Percentiles rank a stretch among this genome's conserved stretches.
These are phyloP conservation scores for Gambusia holbrooki DNA, from an alignment of 2,113 vertebrate species.

Conservation along the genomic window DNA sequence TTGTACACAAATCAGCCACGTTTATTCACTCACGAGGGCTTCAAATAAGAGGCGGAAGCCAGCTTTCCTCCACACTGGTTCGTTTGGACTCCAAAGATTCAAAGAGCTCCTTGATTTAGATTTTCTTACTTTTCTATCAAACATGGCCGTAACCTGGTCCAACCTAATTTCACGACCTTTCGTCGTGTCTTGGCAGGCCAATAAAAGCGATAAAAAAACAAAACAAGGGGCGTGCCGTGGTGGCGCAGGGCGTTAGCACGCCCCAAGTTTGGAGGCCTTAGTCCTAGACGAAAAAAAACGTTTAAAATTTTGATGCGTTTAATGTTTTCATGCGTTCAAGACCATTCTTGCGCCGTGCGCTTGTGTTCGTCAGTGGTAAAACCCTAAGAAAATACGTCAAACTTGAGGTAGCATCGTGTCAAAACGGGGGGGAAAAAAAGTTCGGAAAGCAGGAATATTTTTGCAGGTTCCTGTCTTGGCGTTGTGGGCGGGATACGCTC, in stretches of 20 bases:
- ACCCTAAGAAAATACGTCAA: background rate
- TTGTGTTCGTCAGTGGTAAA: background rate
- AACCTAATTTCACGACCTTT: constrained; percentile 22
- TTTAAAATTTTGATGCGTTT: background rate
- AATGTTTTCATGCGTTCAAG: background rate
- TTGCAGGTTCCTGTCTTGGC: background rate
- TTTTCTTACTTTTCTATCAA: constrained; percentile 16
- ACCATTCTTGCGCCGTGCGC: background rate
- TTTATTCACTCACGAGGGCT: constrained; percentile 2
- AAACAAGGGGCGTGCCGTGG: too few relatives aligned
- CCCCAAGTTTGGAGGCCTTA: too few relatives aligned
- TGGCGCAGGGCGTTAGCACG: too few relatives aligned
- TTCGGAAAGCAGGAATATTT: background rate
- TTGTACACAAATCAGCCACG: constrained; percentile 22
- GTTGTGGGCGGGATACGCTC: constrained; percentile 35
- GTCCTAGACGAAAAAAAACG: background rate
- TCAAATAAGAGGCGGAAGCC: background rate
- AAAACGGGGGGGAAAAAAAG: background rate
- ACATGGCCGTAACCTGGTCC: background rate
- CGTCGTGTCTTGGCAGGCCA: constrained; percentile 15
- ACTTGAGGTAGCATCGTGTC: background rate
- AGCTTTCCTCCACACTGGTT: too few relatives aligned
- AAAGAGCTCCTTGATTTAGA: background rate
- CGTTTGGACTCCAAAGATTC: too few relatives aligned
- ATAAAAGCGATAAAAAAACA: constrained; percentile 36